Base-by-base conservation (phyloP, 1,140 invertebrate species). In the Temnothorax longispinosus region DNA sequence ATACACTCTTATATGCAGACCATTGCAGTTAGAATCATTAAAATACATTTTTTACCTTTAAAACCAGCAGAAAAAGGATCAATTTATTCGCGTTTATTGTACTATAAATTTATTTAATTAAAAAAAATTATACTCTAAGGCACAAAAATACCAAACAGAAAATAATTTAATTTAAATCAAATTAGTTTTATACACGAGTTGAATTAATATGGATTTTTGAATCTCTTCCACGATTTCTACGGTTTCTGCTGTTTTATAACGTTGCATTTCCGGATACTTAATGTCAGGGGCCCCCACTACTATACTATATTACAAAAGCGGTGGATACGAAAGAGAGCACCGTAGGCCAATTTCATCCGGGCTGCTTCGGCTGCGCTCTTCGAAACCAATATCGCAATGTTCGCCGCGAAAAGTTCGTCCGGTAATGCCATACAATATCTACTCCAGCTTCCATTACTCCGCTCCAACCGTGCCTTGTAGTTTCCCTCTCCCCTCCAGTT, bases 371-470 rank as follows among this genome's bases (percentile, higher is more conserved):
- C 86, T 62, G 75, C 54, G 54, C 88, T 89, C 90, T 87, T 90
- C 92, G 93, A 94, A 95, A 94, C 94, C 94, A 94, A 94, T 94
- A 94, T 94, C 89, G 93, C 93, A 92, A 94, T 94, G 94, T 94
- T 94, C 89, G 88, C 90, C 88, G 91, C 88, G 90, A 89, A 94
- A 94, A 94, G 94, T 94, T 94, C 93, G 92, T 90, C 92, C 92
- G 87, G 94, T 95, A 94, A 94, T 94, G 92, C 94, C 94, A 93
- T 93, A 93, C 92, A 93, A 94, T 94, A 94, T 94, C 93, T 93
- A 93, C 94, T 94, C 89, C 90, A 93, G 94, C 94, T 95, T 94
- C 94, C 94, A 95, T 95, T 94, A 94, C 93, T 94, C 92, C 92
- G 94, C 85, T 92, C 89, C 80, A 82, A 84, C 88, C 84, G 90